A percentile compares a stretch with the other conserved stretches of the same genome.
These are phyloP conservation scores for Myrmecobius fasciatus DNA, from an alignment of 2,113 vertebrate species.

Conservation along the genomic window DNA sequence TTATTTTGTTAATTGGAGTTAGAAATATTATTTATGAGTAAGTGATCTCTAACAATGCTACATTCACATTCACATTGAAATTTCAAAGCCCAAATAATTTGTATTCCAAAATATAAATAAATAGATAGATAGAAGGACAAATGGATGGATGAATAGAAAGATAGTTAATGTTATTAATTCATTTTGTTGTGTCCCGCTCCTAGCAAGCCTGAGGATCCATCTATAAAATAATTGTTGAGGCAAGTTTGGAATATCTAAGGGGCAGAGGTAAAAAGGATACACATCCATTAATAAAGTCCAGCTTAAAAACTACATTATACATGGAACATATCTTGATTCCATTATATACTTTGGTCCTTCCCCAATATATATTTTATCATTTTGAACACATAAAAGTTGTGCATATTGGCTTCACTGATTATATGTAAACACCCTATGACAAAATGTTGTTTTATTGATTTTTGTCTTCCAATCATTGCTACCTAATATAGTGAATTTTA, in stretches of 20 bases:
- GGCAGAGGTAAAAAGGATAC: too few relatives aligned
- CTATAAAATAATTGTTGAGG: too few relatives aligned
- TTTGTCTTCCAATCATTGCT: background rate
- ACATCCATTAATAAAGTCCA: too few relatives aligned
- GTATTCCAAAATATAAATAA: background rate
- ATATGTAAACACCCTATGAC: background rate
- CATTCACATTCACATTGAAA: background rate
- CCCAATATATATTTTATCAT: background rate
- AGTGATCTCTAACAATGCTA: background rate
- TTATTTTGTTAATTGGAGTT: background rate
- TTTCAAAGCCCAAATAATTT: background rate
- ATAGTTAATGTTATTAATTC: too few relatives aligned
- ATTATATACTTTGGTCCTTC: background rate
- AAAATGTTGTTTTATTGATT: background rate
- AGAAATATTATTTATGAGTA: background rate
- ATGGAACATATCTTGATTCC: background rate
- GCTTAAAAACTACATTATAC: background rate
- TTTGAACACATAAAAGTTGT: background rate
- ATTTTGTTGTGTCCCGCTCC: background rate
- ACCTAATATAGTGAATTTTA: background rate
- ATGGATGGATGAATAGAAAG: background rate
- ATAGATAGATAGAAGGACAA: background rate
- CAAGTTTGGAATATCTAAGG: too few relatives aligned
- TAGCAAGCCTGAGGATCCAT: background rate
- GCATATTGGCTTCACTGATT: background rate